Base-by-base conservation (phyloP, 2,888 invertebrate species). In the Hyles lineata region DNA sequence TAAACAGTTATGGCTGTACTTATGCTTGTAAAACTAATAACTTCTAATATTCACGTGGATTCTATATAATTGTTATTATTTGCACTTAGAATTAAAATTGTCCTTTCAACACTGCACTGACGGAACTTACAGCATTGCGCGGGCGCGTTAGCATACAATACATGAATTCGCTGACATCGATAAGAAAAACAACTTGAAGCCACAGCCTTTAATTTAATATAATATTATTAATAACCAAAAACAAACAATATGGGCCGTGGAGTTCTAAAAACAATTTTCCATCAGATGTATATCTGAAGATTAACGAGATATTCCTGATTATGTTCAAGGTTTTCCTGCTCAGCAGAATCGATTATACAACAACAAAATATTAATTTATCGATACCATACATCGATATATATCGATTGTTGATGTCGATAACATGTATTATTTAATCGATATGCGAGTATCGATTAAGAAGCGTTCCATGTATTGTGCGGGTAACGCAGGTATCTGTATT, bases 51-150 rank as follows among this genome's bases (percentile, higher is more conserved):
- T 43, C 67, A 67, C 43, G 23, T 67, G 50, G n/a, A 5, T 23
- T 25, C 55, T 55, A 55, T 55, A 55, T 55, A 3, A n/a, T 55
- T n/a, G 50, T 23, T 50, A 23, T 58, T 32, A 71, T 71, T 71
- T 67, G 58, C 71, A 70, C 72, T 72, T 74, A 52, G 59, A 74
- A 70, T 70, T 52, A 59, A 72, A 72, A 74, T 52, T 61, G 71
- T 71, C 60, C 35, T 25, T 71, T 71, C 29, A 60, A 29, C 71
- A 71, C 71, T 67, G 67, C 67, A 67, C 67, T 55, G 55, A 55
- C 55, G 43, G 67, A 67, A 67, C 67, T 67, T 67, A 67, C 67
- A 67, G 67, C 43, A 67, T 67, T 67, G 67, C 67, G 67, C 43
- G 67, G 67, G 67, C 67, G 67, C 67, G 67, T 43, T 67, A 17